Percentiles rank a stretch among this genome's conserved stretches.
Evolutionary conservation across 2,797 vertebrate genomes (phyloP).

Genomic region (Trematomus bernacchii): DNA sequence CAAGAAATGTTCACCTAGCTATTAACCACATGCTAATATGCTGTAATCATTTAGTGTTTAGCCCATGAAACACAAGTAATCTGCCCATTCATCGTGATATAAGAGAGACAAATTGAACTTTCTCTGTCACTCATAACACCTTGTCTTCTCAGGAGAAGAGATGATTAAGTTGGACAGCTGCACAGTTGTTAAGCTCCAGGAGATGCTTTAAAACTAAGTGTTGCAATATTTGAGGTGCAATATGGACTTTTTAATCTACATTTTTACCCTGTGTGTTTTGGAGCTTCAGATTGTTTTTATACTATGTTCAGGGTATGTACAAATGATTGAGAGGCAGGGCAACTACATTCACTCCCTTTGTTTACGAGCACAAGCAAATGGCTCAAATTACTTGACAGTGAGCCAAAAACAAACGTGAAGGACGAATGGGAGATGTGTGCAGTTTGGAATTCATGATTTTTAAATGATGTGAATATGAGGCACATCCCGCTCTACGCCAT

Average conservation of each 20-base stretch:
- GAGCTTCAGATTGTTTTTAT: background rate
- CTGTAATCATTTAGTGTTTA: conserved; percentile 1
- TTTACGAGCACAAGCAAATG: conserved; percentile 8
- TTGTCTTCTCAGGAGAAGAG: conserved; percentile 12
- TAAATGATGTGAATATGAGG: background rate
- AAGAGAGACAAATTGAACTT: conserved; percentile 1
- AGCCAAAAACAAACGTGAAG: conserved; percentile 15
- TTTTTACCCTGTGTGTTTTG: background rate
- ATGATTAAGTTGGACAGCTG: conserved; percentile 1
- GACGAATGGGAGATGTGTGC: background rate
- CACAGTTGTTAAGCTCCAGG: background rate
- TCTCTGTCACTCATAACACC: background rate
- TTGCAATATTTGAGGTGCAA: background rate
- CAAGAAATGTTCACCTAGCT: conserved; percentile 20
- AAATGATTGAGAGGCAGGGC: background rate
- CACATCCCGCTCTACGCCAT: background rate
- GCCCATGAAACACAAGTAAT: background rate
- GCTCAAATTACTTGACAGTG: conserved; percentile 6
- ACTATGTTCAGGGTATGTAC: background rate
- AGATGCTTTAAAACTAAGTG: background rate
- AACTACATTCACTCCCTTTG: conserved; percentile 12
- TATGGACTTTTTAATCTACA: background rate
- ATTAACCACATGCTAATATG: conserved; percentile 7
- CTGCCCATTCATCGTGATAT: conserved; percentile 12
- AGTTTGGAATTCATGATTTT: background rate